Percentiles rank a stretch among this genome's conserved stretches.
Evolutionary conservation across 1,140 invertebrate species (phyloP).

Genomic region (Drosophila varians): DNA sequence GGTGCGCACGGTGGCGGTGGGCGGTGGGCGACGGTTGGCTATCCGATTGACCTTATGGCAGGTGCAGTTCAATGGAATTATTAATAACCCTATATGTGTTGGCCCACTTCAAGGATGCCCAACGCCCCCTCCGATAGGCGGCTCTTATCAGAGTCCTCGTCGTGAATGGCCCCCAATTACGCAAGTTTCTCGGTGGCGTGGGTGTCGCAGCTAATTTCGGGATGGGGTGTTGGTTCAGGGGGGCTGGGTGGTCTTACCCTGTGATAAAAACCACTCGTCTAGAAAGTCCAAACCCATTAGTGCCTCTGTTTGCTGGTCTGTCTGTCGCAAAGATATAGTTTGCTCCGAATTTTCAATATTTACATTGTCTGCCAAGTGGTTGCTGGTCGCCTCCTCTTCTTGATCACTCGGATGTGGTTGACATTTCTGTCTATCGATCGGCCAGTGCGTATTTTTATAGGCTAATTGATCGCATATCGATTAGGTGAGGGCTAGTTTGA

Average conservation of each 20-base stretch:
- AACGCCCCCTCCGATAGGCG: constrained; percentile 8
- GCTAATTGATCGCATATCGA: constrained; percentile 57
- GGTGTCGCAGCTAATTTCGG: constrained; percentile 36
- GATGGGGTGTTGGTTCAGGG: neutral
- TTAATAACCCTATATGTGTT: constrained; percentile 41
- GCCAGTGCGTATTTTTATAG: constrained; percentile 60
- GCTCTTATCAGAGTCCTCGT: constrained; percentile 41
- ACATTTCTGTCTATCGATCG: constrained; percentile 60
- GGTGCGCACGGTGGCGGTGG: neutral
- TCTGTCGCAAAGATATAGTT: constrained; percentile 37
- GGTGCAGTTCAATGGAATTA: constrained; percentile 79
- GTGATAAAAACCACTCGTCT: constrained; percentile 83
- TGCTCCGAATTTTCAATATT: constrained; percentile 59
- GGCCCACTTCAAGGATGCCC: constrained; percentile 41
- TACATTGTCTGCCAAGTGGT: constrained; percentile 65
- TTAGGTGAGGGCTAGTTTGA: constrained; percentile 41
- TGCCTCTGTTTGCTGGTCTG: constrained; percentile 28
- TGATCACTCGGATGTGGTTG: constrained; percentile 39
- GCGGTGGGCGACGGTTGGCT: constrained; percentile 1
- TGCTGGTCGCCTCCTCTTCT: constrained; percentile 5
- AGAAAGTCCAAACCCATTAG: constrained; percentile 82
- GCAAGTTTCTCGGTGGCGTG: constrained; percentile 54
- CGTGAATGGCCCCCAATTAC: constrained; percentile 61
- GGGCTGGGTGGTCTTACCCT: constrained; percentile 66
- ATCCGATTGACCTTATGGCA: constrained; percentile 67